phyloP scores from a whole-genome alignment of 37 sponge, comb jelly and placozoan genomes.

The Aplysina aerophoba region DNA sequence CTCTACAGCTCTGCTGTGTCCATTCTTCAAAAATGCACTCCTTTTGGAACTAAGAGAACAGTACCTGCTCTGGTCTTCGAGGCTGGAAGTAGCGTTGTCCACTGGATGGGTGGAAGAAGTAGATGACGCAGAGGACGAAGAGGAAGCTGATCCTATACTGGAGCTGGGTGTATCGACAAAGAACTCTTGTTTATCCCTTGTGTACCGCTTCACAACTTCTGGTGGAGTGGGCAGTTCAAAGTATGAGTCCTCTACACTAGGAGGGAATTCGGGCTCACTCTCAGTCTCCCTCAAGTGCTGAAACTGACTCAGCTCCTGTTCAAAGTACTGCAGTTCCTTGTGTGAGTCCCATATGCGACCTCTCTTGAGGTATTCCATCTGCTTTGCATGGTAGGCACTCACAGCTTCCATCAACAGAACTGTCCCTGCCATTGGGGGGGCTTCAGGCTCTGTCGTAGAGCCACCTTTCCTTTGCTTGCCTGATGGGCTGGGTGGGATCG shows the following conservation, averaged over 20 bases:
- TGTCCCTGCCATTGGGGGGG: not conserved
- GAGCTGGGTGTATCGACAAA: too few species aligned
- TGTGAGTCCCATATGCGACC: not conserved
- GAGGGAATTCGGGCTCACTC: conserved; percentile 4
- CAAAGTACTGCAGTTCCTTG: not conserved
- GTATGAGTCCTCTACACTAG: not conserved
- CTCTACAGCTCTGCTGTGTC: too few species aligned
- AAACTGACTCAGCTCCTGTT: not conserved
- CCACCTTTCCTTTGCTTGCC: not conserved
- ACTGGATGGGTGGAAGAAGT: too few species aligned
- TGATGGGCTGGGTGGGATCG: too few species aligned
- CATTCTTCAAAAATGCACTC: too few species aligned
- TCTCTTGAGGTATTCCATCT: conserved; percentile 2
- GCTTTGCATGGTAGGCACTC: conserved; percentile 27
- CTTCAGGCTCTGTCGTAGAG: too few species aligned
- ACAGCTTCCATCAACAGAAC: conserved; percentile 16
- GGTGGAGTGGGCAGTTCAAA: not conserved
- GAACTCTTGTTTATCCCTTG: not conserved
- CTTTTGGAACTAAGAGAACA: too few species aligned
- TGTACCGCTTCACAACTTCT: not conserved
- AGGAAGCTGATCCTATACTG: too few species aligned
- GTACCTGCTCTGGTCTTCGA: too few species aligned
- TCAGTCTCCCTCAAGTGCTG: not conserved
- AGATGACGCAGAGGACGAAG: too few species aligned
- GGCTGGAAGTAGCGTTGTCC: too few species aligned